A percentile compares a stretch with the other conserved stretches of the same genome.
phyloP scores from a whole-genome alignment of 2,888 invertebrate species.

The Drosophila rubida region DNA sequence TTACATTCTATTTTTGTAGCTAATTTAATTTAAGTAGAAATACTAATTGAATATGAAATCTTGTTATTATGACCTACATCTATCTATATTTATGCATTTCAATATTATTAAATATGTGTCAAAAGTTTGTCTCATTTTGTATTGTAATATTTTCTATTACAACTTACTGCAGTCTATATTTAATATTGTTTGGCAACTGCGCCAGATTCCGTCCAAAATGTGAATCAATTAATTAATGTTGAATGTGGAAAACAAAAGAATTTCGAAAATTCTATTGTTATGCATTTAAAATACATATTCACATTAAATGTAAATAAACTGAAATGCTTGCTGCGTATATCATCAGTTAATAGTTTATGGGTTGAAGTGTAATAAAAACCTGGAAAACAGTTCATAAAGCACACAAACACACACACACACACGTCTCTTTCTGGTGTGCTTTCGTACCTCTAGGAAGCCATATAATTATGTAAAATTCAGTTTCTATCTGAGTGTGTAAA shows the following conservation, averaged over 20 bases:
- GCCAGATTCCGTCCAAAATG: background rate
- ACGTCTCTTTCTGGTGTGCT: background rate
- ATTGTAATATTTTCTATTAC: background rate
- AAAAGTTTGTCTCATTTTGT: too few relatives aligned
- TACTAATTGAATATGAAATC: too few relatives aligned
- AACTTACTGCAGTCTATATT: background rate
- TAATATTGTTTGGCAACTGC: background rate
- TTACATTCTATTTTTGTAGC: too few relatives aligned
- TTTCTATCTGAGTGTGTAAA: background rate
- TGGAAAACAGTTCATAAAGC: constrained; percentile 4
- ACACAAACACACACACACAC: background rate
- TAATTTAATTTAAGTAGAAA: too few relatives aligned
- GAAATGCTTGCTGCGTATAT: background rate
- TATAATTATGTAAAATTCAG: constrained; percentile 5
- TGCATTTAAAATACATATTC: background rate
- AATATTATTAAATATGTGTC: too few relatives aligned
- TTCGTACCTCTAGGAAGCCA: too few relatives aligned
- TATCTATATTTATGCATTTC: too few relatives aligned
- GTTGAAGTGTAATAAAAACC: constrained; percentile 4
- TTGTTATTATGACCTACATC: too few relatives aligned
- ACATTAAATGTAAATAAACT: constrained; percentile 1
- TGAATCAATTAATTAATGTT: background rate
- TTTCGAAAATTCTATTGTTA: background rate
- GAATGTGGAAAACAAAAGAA: background rate
- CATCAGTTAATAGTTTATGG: constrained; percentile 3